Percentiles rank a stretch among this genome's conserved stretches.
These are phyloP conservation scores for Staurois parvus DNA, from an alignment of 2,797 vertebrate species.

Conservation along the genomic window DNA sequence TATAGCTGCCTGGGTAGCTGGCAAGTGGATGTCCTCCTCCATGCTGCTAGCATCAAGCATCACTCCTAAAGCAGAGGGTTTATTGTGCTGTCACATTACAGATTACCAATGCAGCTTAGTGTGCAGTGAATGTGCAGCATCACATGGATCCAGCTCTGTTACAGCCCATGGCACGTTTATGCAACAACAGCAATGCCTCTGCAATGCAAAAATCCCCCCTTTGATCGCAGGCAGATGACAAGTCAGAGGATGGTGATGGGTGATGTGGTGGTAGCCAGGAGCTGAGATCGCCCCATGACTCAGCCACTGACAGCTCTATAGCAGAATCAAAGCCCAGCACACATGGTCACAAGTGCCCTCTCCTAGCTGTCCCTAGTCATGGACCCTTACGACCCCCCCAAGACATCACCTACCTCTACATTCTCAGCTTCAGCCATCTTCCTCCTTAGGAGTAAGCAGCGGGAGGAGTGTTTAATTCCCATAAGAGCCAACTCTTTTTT, in stretches of 20 bases:
- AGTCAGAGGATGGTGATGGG: no score
- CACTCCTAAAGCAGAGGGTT: neutral
- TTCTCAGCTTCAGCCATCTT: slow-evolving; percentile 96
- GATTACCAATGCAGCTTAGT: neutral
- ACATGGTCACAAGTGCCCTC: neutral
- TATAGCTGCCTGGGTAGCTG: slow-evolving; percentile 8
- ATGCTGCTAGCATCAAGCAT: slow-evolving; percentile 2
- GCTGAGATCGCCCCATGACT: neutral
- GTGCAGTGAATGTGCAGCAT: neutral
- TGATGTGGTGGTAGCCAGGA: no score
- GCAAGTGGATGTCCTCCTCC: slow-evolving; percentile 6
- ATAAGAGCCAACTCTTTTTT: slow-evolving; percentile 83
- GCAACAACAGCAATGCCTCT: neutral
- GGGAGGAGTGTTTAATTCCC: slow-evolving; percentile 98
- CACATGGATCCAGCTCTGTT: neutral
- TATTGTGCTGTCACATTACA: neutral
- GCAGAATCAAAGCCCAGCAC: no score
- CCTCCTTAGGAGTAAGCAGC: slow-evolving; percentile 96
- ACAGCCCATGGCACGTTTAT: neutral
- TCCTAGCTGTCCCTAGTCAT: neutral
- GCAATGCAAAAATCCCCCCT: neutral
- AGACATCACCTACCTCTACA: slow-evolving; percentile 85
- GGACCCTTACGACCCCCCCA: neutral
- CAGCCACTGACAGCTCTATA: neutral
- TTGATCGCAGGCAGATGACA: neutral